These are phyloP conservation scores for Fulmarus glacialis DNA, from an alignment of 2,113 vertebrate genomes.

Conservation along the genomic window DNA sequence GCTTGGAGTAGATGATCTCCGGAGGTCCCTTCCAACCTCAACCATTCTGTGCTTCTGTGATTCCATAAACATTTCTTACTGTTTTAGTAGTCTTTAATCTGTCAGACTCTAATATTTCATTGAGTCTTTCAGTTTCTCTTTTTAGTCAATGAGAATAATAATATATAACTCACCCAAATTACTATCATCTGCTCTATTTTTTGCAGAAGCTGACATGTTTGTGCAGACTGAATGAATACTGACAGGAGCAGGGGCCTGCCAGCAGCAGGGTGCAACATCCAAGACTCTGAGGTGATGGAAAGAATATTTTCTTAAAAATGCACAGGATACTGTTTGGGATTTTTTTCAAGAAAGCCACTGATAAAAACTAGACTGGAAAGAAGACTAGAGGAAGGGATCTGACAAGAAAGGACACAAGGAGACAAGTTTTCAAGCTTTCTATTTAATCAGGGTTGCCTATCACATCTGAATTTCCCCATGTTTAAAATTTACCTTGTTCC, in stretches of 20 bases:
- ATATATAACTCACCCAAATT: neutral
- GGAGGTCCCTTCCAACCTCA: neutral
- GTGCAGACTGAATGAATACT: neutral
- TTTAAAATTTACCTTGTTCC: neutral
- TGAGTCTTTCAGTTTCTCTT: neutral
- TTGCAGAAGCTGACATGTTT: neutral
- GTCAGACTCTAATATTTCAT: neutral
- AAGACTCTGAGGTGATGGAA: neutral
- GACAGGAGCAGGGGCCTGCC: neutral
- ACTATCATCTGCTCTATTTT: neutral
- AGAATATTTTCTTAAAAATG: neutral
- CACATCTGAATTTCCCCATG: neutral
- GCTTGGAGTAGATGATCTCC: neutral
- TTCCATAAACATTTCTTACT: fast-evolving
- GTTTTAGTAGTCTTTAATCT: neutral
- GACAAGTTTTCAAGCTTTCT: neutral
- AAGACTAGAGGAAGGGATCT: neutral
- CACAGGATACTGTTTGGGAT: neutral
- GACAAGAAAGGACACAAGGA: neutral
- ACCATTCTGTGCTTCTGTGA: neutral
- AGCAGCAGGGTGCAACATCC: neutral
- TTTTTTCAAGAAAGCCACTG: neutral
- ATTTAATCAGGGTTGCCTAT: neutral
- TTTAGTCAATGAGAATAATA: neutral
- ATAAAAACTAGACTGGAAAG: neutral